Base-by-base conservation (phyloP, 1,140 invertebrate species). In the Trichomalopsis sarcophagae region DNA sequence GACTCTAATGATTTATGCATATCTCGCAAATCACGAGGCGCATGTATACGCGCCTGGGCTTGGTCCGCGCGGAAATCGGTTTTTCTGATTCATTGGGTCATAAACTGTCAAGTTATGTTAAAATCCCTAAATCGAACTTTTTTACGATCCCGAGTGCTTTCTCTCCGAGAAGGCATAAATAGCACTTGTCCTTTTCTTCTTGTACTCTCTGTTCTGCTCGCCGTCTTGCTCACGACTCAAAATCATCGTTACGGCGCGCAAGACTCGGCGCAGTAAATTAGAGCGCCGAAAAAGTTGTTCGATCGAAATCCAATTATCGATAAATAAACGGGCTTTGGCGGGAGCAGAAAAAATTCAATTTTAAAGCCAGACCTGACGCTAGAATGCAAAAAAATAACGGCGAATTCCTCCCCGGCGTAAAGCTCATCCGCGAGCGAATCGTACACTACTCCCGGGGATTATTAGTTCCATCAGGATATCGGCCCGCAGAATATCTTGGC, bases 51-150 rank as follows among this genome's bases (percentile, higher is more conserved):
- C 62, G 66, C 11, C 21, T n/a, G 55, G 73, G 71, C 62, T 76
- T 74, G 78, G 74, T 14, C 62, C 11, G 80, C 40, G 36, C 79
- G 81, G 77, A 86, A 83, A 86, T 86, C 85, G 81, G 85, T 76
- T 83, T 80, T 83, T 86, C 85, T 86, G 85, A 86, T 86, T 86
- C 85, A 86, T 83, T 83, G 81, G 81, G 27, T 86, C 85, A 86
- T 86, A 86, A 86, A 86, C 21, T 80, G 81, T 86, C 85, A 75
- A 62, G 73, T 86, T 83, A 81, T 82, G 81, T 86, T 86, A 86
- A 86, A 86, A 86, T 83, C 77, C 55, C 69, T 86, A 86, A 86
- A 86, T 86, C 85, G 81, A 86, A 86, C 69, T 83, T 86, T 86
- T 86, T 86, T 86, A 86, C 76, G 84, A 86, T 82, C 79, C 44